Conservation (phyloP, 2,888 invertebrate species). For the Mystacides longicornis region DNA sequence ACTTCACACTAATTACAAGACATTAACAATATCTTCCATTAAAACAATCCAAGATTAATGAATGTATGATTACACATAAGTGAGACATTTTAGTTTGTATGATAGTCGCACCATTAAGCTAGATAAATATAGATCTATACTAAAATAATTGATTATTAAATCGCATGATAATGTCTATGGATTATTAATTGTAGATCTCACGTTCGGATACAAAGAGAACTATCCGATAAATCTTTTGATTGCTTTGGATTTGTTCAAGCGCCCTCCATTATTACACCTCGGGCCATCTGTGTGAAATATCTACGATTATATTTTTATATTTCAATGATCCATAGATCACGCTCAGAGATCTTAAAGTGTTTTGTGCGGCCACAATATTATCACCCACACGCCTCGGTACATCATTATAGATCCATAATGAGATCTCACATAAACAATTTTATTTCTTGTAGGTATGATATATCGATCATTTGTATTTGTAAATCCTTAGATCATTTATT, state of each 20-base stretch:
- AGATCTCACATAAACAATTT: background rate
- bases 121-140: background rate
- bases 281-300: background rate
- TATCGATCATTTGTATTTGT: background rate
- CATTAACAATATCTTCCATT: no score
- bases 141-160: background rate
- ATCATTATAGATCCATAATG: background rate
- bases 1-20: no score
- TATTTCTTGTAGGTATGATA: background rate
- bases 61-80: no score
- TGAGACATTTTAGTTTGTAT: background rate
- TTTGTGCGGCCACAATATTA: background rate
- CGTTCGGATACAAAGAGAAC: background rate
- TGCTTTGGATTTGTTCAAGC: conserved; percentile 1
- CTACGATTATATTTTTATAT: background rate
- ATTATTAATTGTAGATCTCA: conserved; percentile 1
- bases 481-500: background rate
- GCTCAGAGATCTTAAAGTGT: no score
- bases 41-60: no score
- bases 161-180: background rate
- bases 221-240: conserved; percentile 1
- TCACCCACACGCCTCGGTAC: background rate
- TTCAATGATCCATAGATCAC: conserved; percentile 2
- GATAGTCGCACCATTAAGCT: background rate
- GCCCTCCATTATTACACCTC: background rate